Evolutionary conservation across 2,113 vertebrate genomes (phyloP).

Genomic region (zebrafish (Danio rerio)): GRCz12tu NC_133184.1:15054501-15055000

Average conservation of each 20-base stretch:
- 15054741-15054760: not conserved
- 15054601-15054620: not conserved
- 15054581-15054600: too few species aligned
- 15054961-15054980: not conserved
- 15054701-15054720: not conserved
- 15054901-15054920: slow-evolving; percentile 37
- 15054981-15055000: not conserved
- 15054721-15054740: not conserved
- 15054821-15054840: not conserved
- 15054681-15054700: not conserved
- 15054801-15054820: slow-evolving; percentile 2
- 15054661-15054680: not conserved
- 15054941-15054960: slow-evolving; percentile 5
- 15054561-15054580: too few species aligned
- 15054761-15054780: not conserved
- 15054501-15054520: too few species aligned
- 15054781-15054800: not conserved
- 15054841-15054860: slow-evolving; percentile 13
- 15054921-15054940: slow-evolving; percentile 40
- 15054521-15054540: too few species aligned
- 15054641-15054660: not conserved
- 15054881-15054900: slow-evolving; percentile 43
- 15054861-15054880: slow-evolving; percentile 17
- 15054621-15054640: not conserved
- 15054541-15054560: too few species aligned